Conservation (phyloP, 2,113 vertebrate genomes). For the Micronisus gabar region DNA sequence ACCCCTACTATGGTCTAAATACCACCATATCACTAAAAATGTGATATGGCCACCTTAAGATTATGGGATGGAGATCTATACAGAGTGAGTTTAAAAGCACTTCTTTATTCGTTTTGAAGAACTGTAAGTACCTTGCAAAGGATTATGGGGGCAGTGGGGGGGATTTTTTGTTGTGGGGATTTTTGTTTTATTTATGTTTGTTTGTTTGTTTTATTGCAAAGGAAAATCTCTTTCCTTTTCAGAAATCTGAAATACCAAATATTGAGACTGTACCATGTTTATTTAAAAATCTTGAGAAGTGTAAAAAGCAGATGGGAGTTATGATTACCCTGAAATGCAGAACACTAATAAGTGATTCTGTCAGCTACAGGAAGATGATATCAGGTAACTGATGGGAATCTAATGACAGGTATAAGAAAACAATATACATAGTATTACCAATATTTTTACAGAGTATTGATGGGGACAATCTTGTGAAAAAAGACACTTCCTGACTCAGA, state of each 20-base stretch:
- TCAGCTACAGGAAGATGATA: not conserved
- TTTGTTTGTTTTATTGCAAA: not conserved
- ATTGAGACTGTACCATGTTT: not conserved
- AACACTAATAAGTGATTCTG: not conserved
- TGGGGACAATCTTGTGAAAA: not conserved
- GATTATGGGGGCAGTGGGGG: not conserved
- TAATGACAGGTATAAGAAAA: not conserved
- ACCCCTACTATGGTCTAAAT: not conserved
- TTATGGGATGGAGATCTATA: not conserved
- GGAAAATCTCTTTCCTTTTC: not conserved
- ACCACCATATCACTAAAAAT: not conserved
- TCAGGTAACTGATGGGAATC: not conserved
- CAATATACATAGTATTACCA: not conserved
- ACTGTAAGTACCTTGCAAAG: not conserved
- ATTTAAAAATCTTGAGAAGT: not conserved
- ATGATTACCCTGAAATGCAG: not conserved
- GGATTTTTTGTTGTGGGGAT: accelerated
- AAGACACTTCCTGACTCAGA: not conserved
- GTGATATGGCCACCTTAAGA: not conserved
- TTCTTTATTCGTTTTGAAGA: not conserved
- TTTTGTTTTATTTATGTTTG: not conserved
- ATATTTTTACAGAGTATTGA: not conserved
- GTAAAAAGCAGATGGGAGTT: not conserved
- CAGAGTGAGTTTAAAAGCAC: not conserved
- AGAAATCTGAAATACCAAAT: not conserved